Percentiles rank a stretch among this genome's conserved stretches.
phyloP scores from a whole-genome alignment of 1,140 invertebrate species.

The Hycleus cichorii region DNA sequence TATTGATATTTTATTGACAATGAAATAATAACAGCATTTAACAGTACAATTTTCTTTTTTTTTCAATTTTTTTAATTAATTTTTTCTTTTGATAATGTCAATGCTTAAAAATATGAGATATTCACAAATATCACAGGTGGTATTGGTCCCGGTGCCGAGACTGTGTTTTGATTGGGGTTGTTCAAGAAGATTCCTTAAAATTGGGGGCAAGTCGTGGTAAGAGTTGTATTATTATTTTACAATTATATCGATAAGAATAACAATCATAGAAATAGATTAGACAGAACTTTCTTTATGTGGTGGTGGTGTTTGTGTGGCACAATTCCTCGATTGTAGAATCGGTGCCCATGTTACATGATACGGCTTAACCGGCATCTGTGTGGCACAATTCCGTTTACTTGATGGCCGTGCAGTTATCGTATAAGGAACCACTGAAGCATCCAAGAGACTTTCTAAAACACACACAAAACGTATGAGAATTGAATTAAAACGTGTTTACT shows the following conservation, averaged over 20 bases:
- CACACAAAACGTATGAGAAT: too few species aligned
- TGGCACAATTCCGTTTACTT: constrained; percentile 39
- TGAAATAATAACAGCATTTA: constrained; percentile 37
- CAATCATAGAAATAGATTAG: constrained; percentile 19
- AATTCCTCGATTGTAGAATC: constrained; percentile 38
- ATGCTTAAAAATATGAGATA: constrained; percentile 40
- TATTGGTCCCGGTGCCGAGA: constrained; percentile 41
- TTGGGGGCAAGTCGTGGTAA: background rate
- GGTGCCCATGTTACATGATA: constrained; percentile 43
- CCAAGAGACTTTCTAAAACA: constrained; percentile 37
- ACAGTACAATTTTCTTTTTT: constrained; percentile 10
- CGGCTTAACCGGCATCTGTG: constrained; percentile 41
- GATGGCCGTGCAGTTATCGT: constrained; percentile 38
- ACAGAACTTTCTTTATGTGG: constrained; percentile 41
- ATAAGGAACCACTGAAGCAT: constrained; percentile 35
- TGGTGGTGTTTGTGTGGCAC: constrained; percentile 39
- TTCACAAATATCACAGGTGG: constrained; percentile 44
- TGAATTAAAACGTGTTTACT: too few species aligned
- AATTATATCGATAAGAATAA: too few species aligned
- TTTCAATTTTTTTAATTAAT: background rate
- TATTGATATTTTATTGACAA: constrained; percentile 38
- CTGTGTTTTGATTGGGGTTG: constrained; percentile 35
- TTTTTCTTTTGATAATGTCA: constrained; percentile 33
- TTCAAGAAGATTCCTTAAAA: background rate
- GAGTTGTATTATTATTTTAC: too few species aligned